Conservation (phyloP, 2,888 invertebrate species). For the Teleogryllus oceanicus region DNA sequence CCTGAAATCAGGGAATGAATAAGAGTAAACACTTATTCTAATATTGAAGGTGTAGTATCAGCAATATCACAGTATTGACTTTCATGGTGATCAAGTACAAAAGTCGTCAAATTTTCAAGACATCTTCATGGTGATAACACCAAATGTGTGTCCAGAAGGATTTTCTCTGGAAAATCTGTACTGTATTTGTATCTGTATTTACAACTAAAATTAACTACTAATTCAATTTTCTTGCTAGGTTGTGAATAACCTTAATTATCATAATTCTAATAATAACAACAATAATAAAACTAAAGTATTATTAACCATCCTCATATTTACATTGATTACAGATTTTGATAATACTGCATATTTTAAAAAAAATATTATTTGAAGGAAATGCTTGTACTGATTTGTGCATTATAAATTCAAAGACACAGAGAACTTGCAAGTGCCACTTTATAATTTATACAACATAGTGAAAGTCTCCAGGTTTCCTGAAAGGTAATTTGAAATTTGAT, state of each 20-base stretch:
- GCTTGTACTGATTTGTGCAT: neutral
- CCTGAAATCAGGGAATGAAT: neutral
- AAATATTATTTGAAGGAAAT: neutral
- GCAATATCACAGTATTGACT: constrained; percentile 12
- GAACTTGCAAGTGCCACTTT: no score
- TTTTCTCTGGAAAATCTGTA: neutral
- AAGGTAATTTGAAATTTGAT: no score
- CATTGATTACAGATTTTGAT: neutral
- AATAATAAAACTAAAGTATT: neutral
- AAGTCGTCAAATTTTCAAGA: neutral
- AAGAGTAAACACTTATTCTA: neutral
- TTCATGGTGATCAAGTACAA: neutral
- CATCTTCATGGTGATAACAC: neutral
- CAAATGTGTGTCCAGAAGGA: neutral
- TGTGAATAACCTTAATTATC: neutral
- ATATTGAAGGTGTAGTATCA: neutral
- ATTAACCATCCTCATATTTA: neutral
- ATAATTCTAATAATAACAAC: neutral
- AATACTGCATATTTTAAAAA: neutral
- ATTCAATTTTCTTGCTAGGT: neutral
- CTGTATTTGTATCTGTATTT: neutral
- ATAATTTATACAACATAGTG: no score
- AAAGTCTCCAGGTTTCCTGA: no score
- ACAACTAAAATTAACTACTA: neutral
- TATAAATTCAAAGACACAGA: no score